These are phyloP conservation scores for Mamestra configurata DNA, from an alignment of 1,140 invertebrate species.

Conservation along the genomic window DNA sequence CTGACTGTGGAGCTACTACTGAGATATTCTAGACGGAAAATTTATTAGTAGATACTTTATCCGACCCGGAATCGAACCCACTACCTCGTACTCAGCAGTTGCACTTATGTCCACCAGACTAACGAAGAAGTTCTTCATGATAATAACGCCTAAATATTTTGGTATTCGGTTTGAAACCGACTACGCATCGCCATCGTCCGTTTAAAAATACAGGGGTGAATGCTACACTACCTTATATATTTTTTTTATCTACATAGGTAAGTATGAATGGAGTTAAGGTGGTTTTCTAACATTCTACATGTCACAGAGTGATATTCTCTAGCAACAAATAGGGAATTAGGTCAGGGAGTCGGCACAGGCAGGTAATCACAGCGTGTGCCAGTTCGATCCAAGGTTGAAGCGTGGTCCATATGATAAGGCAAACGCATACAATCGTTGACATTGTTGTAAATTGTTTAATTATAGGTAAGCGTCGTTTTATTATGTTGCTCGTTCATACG, in stretches of 20 bases:
- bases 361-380: constrained; percentile 65
- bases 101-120: too few species aligned
- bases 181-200: too few species aligned
- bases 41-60: too few species aligned
- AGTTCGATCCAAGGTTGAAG: constrained; percentile 61
- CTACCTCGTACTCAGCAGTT: too few species aligned
- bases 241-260: not conserved
- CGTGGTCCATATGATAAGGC: constrained; percentile 56
- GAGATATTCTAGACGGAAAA: too few species aligned
- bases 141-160: too few species aligned
- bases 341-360: constrained; percentile 66
- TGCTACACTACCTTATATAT: not conserved
- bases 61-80: too few species aligned
- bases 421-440: constrained; percentile 33
- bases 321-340: constrained; percentile 63
- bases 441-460: constrained; percentile 52
- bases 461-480: constrained; percentile 33
- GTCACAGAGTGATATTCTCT: constrained; percentile 46
- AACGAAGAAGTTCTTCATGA: too few species aligned
- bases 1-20: too few species aligned
- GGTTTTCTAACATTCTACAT: constrained; percentile 14
- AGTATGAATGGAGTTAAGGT: not conserved
- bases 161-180: too few species aligned
- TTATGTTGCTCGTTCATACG: constrained; percentile 9
- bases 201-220: too few species aligned